Conservation (phyloP, 2,113 vertebrate species). For the Mustelus asterias region DNA sequence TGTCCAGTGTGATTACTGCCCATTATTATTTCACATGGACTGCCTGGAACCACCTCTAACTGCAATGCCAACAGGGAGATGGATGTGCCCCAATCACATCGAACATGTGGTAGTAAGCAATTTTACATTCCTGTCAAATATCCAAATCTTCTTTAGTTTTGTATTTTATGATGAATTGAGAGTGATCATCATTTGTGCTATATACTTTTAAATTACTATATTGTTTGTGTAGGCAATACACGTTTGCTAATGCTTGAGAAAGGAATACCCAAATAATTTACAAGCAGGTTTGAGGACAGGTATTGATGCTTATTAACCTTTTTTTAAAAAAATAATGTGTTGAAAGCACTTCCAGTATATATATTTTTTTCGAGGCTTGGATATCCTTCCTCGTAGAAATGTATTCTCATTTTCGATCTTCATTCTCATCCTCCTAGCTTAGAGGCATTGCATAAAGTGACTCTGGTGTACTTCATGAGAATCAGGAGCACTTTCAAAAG, state of each 20-base stretch:
- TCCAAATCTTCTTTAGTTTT: background rate
- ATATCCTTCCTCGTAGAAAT: background rate
- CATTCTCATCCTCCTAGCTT: background rate
- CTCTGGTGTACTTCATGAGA: background rate
- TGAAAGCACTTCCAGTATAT: background rate
- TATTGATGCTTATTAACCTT: no score
- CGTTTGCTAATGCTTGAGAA: background rate
- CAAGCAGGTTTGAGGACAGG: background rate
- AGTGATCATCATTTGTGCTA: background rate
- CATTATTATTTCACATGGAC: slow-evolving; percentile 97
- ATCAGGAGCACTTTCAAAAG: background rate
- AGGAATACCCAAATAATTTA: background rate
- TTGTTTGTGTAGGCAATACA: background rate
- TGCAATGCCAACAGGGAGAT: slow-evolving; percentile 89
- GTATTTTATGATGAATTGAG: background rate
- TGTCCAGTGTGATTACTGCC: slow-evolving; percentile 96
- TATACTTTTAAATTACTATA: background rate
- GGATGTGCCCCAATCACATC: slow-evolving; percentile 98
- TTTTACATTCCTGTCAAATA: background rate
- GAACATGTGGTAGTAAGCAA: slow-evolving; percentile 85
- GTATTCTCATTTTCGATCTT: background rate
- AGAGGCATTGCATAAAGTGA: background rate
- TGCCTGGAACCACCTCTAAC: slow-evolving; percentile 95
- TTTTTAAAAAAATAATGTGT: no score
- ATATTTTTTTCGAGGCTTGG: background rate